phyloP scores from a whole-genome alignment of 2,888 invertebrate genomes.

The Thymelicus acteon region DNA sequence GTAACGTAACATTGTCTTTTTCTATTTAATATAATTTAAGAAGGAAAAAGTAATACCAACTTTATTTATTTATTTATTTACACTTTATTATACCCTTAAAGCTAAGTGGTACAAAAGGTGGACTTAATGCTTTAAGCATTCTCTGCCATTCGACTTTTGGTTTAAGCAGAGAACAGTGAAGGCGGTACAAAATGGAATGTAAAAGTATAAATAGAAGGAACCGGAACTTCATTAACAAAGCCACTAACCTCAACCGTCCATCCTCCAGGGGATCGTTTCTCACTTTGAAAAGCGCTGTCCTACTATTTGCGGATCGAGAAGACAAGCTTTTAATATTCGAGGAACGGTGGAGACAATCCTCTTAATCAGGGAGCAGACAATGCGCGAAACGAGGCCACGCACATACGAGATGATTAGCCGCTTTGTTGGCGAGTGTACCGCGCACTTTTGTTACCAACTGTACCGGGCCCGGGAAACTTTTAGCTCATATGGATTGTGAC shows the following conservation, averaged over 20 bases:
- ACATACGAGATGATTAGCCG: constrained; percentile 76
- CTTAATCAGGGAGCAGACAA: constrained; percentile 82
- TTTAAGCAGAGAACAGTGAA: too few species aligned
- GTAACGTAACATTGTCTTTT: too few species aligned
- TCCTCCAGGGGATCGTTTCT: neutral
- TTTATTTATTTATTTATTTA: too few species aligned
- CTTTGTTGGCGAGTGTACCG: constrained; percentile 63
- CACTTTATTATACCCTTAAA: too few species aligned
- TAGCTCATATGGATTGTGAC: constrained; percentile 54
- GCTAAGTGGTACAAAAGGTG: too few species aligned
- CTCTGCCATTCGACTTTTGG: too few species aligned
- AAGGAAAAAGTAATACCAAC: neutral
- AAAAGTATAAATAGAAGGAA: too few species aligned
- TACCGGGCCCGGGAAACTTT: constrained; percentile 54
- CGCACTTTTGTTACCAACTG: constrained; percentile 69
- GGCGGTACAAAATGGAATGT: too few species aligned
- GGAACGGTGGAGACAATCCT: constrained; percentile 82
- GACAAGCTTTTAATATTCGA: constrained; percentile 81
- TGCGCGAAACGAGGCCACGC: constrained; percentile 82
- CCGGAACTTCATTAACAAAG: too few species aligned
- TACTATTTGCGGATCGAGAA: constrained; percentile 58
- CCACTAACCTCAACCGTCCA: neutral
- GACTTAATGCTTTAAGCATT: too few species aligned
- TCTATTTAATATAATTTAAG: neutral
- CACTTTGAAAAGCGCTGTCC: constrained; percentile 31